Evolutionary conservation across 2,797 vertebrate species (phyloP).

Genomic region (Onychomys torridus): DNA sequence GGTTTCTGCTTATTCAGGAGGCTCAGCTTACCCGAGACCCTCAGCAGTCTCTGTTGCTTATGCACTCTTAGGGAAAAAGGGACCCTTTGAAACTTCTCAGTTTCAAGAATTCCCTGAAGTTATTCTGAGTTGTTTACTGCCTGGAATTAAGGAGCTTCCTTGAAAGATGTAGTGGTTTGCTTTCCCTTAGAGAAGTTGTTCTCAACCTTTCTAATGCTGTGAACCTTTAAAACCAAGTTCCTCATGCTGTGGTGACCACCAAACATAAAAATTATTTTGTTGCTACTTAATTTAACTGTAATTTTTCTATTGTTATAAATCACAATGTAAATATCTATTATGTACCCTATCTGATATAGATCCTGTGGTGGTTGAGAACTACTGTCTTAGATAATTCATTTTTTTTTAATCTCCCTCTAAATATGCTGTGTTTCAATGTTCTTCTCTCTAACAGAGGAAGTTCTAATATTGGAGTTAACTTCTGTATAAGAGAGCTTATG

Average conservation of each 20-base stretch:
- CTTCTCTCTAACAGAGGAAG: too few species aligned
- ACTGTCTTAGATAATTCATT: background rate
- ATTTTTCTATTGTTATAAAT: background rate
- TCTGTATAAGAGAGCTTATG: background rate
- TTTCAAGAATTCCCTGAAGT: background rate
- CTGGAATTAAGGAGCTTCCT: too few species aligned
- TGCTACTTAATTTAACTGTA: background rate
- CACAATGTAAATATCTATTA: background rate
- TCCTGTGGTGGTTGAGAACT: too few species aligned
- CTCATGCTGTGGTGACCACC: background rate
- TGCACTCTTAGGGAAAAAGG: too few species aligned
- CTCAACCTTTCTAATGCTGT: background rate
- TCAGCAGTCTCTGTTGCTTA: background rate
- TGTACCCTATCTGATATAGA: background rate
- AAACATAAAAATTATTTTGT: background rate
- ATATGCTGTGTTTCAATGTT: background rate
- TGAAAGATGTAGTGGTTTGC: background rate
- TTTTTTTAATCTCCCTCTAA: background rate
- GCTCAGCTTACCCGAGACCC: background rate
- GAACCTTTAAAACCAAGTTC: background rate
- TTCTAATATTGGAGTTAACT: background rate
- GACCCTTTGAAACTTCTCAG: background rate
- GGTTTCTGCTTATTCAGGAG: background rate
- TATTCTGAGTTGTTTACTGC: background rate
- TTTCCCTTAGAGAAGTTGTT: background rate